phyloP scores from a whole-genome alignment of 2,797 vertebrate species.

The Holocentrus rufus region DNA sequence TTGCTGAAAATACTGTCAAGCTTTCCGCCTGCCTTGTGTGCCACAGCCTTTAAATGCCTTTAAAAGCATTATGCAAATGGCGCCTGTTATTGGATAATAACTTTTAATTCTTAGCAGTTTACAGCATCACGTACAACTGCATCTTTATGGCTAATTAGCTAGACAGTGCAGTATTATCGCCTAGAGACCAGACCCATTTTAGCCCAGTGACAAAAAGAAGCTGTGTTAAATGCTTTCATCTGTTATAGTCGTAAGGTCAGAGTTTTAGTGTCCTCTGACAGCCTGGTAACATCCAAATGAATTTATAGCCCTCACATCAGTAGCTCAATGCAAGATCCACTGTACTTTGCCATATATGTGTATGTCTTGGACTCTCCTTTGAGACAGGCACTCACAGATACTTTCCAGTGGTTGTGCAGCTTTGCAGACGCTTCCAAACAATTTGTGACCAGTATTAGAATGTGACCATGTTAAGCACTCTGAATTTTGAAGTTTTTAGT shows the following conservation, averaged over 20 bases:
- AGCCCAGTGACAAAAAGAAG: not conserved
- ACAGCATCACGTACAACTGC: not conserved
- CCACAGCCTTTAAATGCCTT: not conserved
- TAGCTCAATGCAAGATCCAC: not conserved
- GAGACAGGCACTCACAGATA: constrained; percentile 2
- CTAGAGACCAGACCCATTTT: not conserved
- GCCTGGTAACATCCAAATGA: not conserved
- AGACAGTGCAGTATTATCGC: constrained; percentile 7
- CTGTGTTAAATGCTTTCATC: not conserved
- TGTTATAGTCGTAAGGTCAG: not conserved
- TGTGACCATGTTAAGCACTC: constrained; percentile 11
- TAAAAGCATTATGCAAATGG: not conserved
- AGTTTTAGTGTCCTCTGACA: not conserved
- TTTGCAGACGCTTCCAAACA: constrained; percentile 32
- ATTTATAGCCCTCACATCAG: not conserved
- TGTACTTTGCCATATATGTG: constrained; percentile 8
- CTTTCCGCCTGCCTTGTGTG: not conserved
- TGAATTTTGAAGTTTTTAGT: constrained; percentile 8
- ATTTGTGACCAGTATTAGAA: constrained; percentile 17
- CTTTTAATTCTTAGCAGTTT: not conserved
- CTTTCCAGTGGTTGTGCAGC: constrained; percentile 1
- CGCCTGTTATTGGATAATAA: not conserved
- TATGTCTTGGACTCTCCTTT: constrained; percentile 12
- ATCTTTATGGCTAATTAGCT: not conserved
- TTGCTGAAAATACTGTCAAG: not conserved